phyloP scores from a whole-genome alignment of 35 echinoderm and acorn worm genomes.

The Apostichopus parvimensis region DNA sequence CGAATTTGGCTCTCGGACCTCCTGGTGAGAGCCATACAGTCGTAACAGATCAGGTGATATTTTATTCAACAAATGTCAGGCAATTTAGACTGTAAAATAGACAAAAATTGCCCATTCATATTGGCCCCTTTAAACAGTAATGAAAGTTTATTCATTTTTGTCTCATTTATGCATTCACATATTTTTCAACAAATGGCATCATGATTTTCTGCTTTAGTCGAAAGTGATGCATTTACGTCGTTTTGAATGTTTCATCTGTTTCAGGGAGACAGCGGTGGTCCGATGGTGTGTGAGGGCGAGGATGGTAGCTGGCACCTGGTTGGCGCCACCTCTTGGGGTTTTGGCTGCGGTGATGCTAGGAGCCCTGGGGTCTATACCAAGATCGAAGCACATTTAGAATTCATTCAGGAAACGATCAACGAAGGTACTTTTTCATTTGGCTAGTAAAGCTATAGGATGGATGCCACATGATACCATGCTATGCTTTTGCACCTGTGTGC shows the following conservation, averaged over 20 bases:
- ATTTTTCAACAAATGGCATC: too few species aligned
- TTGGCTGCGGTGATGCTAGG: conserved; percentile 82
- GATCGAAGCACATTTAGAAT: conserved; percentile 21
- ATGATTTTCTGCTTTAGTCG: too few species aligned
- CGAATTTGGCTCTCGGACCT: too few species aligned
- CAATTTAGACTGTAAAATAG: too few species aligned
- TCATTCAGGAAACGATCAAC: conserved; percentile 7
- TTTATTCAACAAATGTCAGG: too few species aligned
- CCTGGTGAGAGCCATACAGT: too few species aligned
- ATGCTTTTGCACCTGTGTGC: too few species aligned
- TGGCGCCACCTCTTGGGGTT: conserved; percentile 86
- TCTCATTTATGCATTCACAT: too few species aligned
- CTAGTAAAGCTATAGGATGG: too few species aligned
- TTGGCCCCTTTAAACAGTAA: neutral
- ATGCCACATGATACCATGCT: too few species aligned
- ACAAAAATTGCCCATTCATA: neutral
- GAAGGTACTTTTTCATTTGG: neutral
- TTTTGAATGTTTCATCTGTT: neutral
- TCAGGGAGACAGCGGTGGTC: conserved; percentile 92
- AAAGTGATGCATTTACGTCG: neutral
- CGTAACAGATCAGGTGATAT: too few species aligned
- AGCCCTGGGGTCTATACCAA: conserved; percentile 76
- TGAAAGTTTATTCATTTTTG: too few species aligned
- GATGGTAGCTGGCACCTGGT: conserved; percentile 71
- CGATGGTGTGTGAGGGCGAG: conserved; percentile 77